A percentile compares a stretch with the other conserved stretches of the same genome.
Conservation (phyloP, 2,113 vertebrate species). For the Lates calcarifer region DNA sequence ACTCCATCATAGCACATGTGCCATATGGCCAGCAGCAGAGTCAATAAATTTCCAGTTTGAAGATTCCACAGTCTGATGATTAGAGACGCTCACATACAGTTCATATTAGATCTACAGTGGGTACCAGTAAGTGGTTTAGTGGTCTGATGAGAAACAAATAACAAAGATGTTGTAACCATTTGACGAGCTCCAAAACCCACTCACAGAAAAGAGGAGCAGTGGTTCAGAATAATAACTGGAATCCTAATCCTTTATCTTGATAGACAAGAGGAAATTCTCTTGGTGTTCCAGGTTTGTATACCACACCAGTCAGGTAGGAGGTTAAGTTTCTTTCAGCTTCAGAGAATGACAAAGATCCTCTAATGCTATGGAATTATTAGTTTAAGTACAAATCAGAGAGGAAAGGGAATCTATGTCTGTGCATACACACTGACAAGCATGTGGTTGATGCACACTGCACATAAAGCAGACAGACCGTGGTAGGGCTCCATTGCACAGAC, state of each 20-base stretch:
- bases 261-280: background rate
- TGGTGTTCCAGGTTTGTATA: background rate
- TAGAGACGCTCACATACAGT: background rate
- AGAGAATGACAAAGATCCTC: background rate
- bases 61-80: background rate
- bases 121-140: background rate
- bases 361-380: background rate
- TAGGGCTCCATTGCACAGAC: slow-evolving; percentile 47
- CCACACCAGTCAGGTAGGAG: slow-evolving; percentile 5
- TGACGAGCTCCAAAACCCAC: background rate
- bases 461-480: slow-evolving; percentile 39
- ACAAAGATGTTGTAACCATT: background rate
- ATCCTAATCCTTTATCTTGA: background rate
- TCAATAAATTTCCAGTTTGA: slow-evolving; percentile 20
- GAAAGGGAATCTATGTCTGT: background rate
- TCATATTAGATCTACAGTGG: background rate
- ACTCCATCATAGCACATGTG: background rate
- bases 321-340: background rate
- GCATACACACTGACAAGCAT: background rate
- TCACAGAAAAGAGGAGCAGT: background rate
- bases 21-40: slow-evolving; percentile 13
- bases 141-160: slow-evolving; percentile 8
- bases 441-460: slow-evolving; percentile 7
- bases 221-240: background rate
- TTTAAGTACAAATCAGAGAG: background rate